A percentile compares a stretch with the other conserved stretches of the same genome.
Conservation (phyloP, 2,113 vertebrate genomes). For the Oreamnos americanus region DNA sequence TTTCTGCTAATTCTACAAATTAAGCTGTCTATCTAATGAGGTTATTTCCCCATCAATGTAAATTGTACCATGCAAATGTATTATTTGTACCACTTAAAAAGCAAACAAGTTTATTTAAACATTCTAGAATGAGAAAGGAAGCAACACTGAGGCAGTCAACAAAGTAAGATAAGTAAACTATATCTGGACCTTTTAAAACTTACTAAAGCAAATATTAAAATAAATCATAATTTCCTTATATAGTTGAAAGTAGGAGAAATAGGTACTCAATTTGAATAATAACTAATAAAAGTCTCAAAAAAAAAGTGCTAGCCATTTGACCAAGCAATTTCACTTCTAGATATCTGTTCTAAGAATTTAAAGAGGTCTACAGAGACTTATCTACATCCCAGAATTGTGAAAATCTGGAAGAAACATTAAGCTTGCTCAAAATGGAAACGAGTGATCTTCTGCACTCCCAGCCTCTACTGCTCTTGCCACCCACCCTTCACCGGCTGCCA, state of each 20-base stretch:
- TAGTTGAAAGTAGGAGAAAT: not conserved
- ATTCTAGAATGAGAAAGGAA: not conserved
- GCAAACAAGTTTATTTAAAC: not conserved
- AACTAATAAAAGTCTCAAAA: not conserved
- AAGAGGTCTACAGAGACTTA: not conserved
- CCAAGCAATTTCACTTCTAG: not conserved
- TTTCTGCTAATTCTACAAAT: constrained; percentile 30
- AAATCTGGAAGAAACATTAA: not conserved
- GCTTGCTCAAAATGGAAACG: not conserved
- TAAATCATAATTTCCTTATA: not conserved
- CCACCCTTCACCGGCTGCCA: not conserved
- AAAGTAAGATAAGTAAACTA: not conserved
- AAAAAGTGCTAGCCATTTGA: not conserved
- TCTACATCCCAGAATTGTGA: not conserved
- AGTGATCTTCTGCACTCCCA: not conserved
- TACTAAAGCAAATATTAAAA: constrained; percentile 9
- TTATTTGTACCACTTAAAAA: constrained; percentile 11
- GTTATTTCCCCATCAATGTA: not conserved
- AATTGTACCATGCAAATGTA: not conserved
- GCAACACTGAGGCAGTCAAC: not conserved
- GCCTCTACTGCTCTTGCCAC: not conserved
- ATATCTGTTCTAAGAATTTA: not conserved
- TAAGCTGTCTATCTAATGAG: not conserved
- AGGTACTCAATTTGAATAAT: not conserved
- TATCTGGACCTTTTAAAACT: constrained; percentile 11